Conservation (phyloP, 2,797 vertebrate species). For the Takifugu ocellatus region DNA sequence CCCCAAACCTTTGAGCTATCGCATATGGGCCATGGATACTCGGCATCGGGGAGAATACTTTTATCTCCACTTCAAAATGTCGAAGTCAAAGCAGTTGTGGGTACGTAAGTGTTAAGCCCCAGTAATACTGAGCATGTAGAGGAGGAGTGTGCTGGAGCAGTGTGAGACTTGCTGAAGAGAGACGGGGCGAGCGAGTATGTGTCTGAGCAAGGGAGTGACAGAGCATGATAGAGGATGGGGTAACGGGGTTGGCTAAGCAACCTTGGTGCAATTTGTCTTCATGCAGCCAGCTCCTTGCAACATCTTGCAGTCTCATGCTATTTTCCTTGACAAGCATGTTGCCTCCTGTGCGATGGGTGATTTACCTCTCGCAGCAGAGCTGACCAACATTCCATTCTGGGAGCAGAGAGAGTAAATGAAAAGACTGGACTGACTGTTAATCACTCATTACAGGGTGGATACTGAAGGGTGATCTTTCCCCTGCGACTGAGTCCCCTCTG, state of each 20-base stretch:
- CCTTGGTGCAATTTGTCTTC: constrained; percentile 63
- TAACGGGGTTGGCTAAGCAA: constrained; percentile 50
- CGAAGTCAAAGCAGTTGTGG: constrained; percentile 39
- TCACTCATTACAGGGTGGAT: constrained; percentile 68
- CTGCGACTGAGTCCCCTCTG: constrained; percentile 30
- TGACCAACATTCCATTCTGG: constrained; percentile 52
- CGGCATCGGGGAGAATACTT: constrained; percentile 36
- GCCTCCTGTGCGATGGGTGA: constrained; percentile 63
- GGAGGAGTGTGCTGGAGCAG: constrained; percentile 25
- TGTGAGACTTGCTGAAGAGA: constrained; percentile 34
- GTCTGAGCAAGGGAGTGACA: constrained; percentile 39
- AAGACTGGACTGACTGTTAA: constrained; percentile 60
- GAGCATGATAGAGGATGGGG: constrained; percentile 53
- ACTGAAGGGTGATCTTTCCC: constrained; percentile 61
- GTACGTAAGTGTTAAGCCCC: constrained; percentile 30
- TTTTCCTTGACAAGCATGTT: constrained; percentile 68
- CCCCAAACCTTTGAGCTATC: constrained; percentile 25
- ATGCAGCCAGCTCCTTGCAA: constrained; percentile 35
- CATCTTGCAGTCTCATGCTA: constrained; percentile 47
- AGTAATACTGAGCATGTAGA: constrained; percentile 32
- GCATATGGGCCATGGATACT: constrained; percentile 29
- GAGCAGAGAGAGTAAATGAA: constrained; percentile 62
- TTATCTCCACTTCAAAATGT: constrained; percentile 47
- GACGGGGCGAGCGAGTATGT: constrained; percentile 36
- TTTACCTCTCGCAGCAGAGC: constrained; percentile 58